Evolutionary conservation across 37 sponge, comb jelly and placozoan species (phyloP).

Genomic region (Aphrocallistes beatrix): DNA sequence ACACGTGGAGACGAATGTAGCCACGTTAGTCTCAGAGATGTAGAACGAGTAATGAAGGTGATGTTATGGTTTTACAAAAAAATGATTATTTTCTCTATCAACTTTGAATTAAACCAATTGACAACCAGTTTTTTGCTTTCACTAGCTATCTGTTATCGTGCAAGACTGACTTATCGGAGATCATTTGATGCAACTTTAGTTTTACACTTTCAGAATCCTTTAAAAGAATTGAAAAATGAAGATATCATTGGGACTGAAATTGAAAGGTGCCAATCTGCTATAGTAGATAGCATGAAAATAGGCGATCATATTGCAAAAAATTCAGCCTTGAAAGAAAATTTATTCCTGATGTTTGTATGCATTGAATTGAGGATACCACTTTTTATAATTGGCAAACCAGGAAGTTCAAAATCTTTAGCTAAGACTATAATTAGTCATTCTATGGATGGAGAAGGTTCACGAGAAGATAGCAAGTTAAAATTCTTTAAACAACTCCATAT

Average conservation of each 20-base stretch:
- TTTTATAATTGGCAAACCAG: slow-evolving; percentile 41
- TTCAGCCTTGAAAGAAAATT: slow-evolving; percentile 32
- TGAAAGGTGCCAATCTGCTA: slow-evolving; percentile 20
- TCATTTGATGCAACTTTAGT: background rate
- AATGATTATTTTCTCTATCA: background rate
- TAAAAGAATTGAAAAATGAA: background rate
- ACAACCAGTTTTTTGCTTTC: background rate
- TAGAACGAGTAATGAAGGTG: slow-evolving; percentile 26
- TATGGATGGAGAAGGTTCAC: slow-evolving; percentile 40
- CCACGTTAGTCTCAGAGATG: slow-evolving; percentile 39
- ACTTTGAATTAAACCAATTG: background rate
- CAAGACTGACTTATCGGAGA: slow-evolving; percentile 19
- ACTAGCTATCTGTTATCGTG: slow-evolving; percentile 24
- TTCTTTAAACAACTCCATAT: background rate
- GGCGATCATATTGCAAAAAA: slow-evolving; percentile 29
- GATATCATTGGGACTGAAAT: background rate
- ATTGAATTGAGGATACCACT: slow-evolving; percentile 43
- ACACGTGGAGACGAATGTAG: slow-evolving; percentile 32
- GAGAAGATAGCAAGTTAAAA: background rate
- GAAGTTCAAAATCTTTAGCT: slow-evolving; percentile 39
- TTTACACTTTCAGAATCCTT: background rate
- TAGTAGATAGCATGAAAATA: slow-evolving; percentile 26
- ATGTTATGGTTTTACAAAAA: slow-evolving; percentile 23
- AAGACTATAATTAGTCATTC: slow-evolving; percentile 23
- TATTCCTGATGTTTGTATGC: slow-evolving; percentile 47